A percentile compares a stretch with the other conserved stretches of the same genome.
Conservation (phyloP, 2,113 vertebrate genomes). For the Grammomys dolichurus region DNA sequence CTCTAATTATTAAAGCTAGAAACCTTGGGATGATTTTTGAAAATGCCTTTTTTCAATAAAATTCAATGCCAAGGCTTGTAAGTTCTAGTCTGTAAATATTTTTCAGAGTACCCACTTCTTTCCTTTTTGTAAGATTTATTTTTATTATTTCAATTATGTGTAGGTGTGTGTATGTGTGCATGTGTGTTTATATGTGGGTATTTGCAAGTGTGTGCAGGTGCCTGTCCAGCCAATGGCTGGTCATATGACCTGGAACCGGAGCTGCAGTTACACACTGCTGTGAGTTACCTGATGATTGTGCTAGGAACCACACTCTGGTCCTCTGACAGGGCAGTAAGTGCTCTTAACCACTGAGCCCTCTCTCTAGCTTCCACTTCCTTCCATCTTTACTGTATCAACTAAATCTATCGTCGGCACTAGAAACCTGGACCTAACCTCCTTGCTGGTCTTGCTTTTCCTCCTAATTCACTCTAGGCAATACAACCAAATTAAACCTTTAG, state of each 20-base stretch:
- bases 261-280: not conserved
- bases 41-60: not conserved
- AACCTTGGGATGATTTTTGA: not conserved
- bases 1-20: not conserved
- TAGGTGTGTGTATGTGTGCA: too few species aligned
- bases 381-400: not conserved
- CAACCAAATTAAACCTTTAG: not conserved
- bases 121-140: not conserved
- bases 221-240: not conserved
- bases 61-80: not conserved
- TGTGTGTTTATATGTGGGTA: not conserved
- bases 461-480: not conserved
- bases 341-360: not conserved
- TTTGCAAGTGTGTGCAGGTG: not conserved
- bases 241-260: not conserved
- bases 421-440: not conserved
- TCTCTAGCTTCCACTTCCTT: not conserved
- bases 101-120: not conserved
- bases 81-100: not conserved
- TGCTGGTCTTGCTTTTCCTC: not conserved
- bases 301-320: not conserved
- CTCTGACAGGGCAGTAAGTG: not conserved
- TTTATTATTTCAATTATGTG: not conserved
- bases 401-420: not conserved
- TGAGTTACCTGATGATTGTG: not conserved